Conservation (phyloP, 2,888 invertebrate species). For the Tipula vernalis region DNA sequence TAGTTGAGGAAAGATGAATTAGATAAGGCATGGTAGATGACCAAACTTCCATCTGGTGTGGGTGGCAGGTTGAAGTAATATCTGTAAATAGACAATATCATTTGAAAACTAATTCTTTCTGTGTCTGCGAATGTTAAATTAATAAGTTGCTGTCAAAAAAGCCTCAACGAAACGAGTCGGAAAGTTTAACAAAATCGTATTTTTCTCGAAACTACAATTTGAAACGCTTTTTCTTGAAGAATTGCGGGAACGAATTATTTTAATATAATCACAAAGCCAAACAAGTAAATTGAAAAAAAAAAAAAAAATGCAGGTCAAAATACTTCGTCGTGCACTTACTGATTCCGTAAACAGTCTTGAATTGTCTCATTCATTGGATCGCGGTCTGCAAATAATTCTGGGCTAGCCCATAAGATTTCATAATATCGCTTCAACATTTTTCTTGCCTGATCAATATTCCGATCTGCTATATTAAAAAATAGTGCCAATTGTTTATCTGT, state of each 20-base stretch:
- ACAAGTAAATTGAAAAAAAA: too few species aligned
- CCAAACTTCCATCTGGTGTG: slow-evolving; percentile 44
- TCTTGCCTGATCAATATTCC: slow-evolving; percentile 14
- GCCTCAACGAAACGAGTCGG: too few species aligned
- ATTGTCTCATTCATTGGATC: slow-evolving; percentile 33
- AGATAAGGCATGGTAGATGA: slow-evolving; percentile 47
- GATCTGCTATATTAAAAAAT: slow-evolving; percentile 17
- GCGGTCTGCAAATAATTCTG: slow-evolving; percentile 50
- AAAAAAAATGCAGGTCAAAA: too few species aligned
- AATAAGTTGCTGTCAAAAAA: too few species aligned
- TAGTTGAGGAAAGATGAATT: slow-evolving; percentile 46
- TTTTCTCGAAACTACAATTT: too few species aligned
- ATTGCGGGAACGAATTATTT: too few species aligned
- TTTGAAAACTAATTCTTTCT: background rate
- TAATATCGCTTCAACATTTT: slow-evolving; percentile 43
- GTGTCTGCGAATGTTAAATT: too few species aligned
- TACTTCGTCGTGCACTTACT: slow-evolving; percentile 30
- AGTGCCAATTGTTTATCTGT: slow-evolving; percentile 18
- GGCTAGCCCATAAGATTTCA: slow-evolving; percentile 41
- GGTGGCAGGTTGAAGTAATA: slow-evolving; percentile 44
- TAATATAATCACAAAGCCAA: too few species aligned
- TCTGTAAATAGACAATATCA: slow-evolving; percentile 31
- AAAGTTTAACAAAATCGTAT: too few species aligned
- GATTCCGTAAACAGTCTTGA: slow-evolving; percentile 35
- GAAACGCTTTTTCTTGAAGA: too few species aligned